phyloP scores from a whole-genome alignment of 2,113 vertebrate genomes.

The Morone chrysops region DNA sequence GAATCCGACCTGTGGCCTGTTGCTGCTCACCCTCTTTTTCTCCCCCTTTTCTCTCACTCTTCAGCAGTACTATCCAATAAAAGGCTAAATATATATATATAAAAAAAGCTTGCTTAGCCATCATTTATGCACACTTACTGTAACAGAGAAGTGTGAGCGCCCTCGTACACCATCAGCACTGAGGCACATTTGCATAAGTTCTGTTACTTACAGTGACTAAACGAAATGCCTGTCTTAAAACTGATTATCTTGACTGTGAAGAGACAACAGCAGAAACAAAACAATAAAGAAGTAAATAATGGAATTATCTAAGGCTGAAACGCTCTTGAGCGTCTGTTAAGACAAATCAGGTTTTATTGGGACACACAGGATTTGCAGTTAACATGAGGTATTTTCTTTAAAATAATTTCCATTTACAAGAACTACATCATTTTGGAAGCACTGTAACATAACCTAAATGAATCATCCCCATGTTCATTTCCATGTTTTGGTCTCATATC shows the following conservation, averaged over 20 bases:
- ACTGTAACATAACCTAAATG: not conserved
- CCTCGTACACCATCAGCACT: not conserved
- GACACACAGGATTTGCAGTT: not conserved
- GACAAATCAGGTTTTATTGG: slow-evolving; percentile 6
- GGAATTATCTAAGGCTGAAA: not conserved
- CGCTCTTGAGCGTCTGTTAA: not conserved
- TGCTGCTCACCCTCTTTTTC: too few species aligned
- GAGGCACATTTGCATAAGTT: not conserved
- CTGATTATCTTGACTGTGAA: not conserved
- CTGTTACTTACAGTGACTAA: not conserved
- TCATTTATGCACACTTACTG: not conserved
- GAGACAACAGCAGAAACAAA: not conserved
- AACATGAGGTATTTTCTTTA: not conserved
- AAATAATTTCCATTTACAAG: not conserved
- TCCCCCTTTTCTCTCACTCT: too few species aligned
- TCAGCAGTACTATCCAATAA: too few species aligned
- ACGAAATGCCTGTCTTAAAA: not conserved
- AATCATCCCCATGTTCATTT: not conserved
- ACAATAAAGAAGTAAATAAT: not conserved
- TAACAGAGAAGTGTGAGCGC: not conserved
- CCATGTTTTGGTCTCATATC: not conserved
- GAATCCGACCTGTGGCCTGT: too few species aligned
- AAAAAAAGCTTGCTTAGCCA: not conserved
- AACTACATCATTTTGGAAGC: not conserved
- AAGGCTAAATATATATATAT: too few species aligned